Conservation (phyloP, 2,113 vertebrate genomes). For the Petromus typicus region DNA sequence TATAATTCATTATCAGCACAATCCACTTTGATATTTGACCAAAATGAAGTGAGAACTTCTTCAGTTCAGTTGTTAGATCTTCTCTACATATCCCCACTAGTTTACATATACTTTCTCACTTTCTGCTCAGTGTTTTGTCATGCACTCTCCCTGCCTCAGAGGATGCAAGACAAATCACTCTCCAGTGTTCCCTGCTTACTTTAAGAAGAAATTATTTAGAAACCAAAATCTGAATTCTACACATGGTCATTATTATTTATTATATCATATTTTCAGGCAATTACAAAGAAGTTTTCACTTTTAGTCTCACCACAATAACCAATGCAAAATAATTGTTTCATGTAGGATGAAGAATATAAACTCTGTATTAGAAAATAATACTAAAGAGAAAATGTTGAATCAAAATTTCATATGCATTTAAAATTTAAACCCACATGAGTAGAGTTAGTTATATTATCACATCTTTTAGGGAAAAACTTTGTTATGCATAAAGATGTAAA, state of each 20-base stretch:
- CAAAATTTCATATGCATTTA: conserved; percentile 36
- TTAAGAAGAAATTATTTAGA: not conserved
- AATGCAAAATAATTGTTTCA: not conserved
- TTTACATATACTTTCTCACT: not conserved
- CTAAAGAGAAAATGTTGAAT: not conserved
- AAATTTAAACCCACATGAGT: not conserved
- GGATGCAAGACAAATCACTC: not conserved
- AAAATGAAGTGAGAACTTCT: not conserved
- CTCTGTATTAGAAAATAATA: not conserved
- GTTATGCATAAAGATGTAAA: not conserved
- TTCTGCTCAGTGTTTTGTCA: not conserved
- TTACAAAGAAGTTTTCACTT: not conserved
- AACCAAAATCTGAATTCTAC: not conserved
- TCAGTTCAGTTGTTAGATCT: not conserved
- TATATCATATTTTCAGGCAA: not conserved
- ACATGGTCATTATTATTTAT: not conserved
- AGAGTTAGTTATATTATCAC: not conserved
- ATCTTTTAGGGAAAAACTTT: not conserved
- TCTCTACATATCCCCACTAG: not conserved
- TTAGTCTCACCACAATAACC: not conserved
- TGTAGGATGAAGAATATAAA: not conserved
- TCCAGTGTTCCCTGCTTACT: not conserved
- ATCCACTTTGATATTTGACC: not conserved
- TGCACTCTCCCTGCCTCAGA: not conserved
- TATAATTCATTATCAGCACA: not conserved